Evolutionary conservation across 2,888 invertebrate species (phyloP), one percentile per base, ranked within the genome.

Genomic region (Quadriops clusia): DNA sequence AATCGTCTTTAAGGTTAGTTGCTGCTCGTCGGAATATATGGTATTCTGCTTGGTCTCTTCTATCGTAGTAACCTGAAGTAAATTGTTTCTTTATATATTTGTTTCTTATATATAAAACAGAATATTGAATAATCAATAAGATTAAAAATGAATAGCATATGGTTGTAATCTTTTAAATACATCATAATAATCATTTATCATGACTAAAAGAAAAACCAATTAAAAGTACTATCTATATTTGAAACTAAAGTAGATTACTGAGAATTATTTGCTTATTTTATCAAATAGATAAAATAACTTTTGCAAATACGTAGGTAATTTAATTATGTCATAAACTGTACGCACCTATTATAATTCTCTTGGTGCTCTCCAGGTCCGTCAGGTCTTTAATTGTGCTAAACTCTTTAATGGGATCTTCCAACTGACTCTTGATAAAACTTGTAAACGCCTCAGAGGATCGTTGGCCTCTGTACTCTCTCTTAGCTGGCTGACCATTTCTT

Each of bases 1-100:
- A 99, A 52, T 98, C 97, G 53, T 98, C 91, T 54, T 95, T 84
- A 5, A 95, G 67, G 51, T 82, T 82, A 4, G 78, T 78, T 1
- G 95, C 89, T 4, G 85, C 83, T 50, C 77, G 72, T 27, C 84
- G 69, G 54, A 89, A 81, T 28, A 73, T 72, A 42, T 78, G 70
- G 58, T 87, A 93, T 50, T 87, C 84, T 0, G 77, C 74, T 47
- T 81, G 77, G 50, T 85, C 80, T 41, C 83, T 71, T 13, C 71
- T 64, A 46, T 84, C 85, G 63, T 93, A 91, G 57, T 89, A 94
- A 2, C 60, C 60, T 58, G 20, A 23, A 48, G 46, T 26, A 30
- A 26, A 33, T n/a, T n/a, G n/a, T n/a, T n/a, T n/a, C n/a, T n/a
- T n/a, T n/a, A 18, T 18, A 18, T 18, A 18, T 8, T 8, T 18